Base-by-base conservation (phyloP, 2,888 invertebrate species). In the Litoditis marina region DNA sequence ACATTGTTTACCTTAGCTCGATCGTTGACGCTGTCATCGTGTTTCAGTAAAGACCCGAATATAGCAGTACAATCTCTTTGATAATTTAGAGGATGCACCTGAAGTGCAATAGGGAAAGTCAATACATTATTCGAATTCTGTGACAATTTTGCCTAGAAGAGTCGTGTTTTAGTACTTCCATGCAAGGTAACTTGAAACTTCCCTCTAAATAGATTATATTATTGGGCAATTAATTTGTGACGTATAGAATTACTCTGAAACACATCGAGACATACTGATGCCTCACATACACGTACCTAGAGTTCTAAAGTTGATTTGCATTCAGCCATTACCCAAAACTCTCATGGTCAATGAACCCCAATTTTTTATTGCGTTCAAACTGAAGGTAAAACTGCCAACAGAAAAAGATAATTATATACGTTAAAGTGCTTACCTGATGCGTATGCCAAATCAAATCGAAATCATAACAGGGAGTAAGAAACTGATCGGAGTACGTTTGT, bases 371-470 rank as follows among this genome's bases (percentile, higher is more conserved):
- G n/a, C n/a, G n/a, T n/a, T n/a, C n/a, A n/a, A n/a, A n/a, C n/a
- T n/a, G n/a, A n/a, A n/a, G n/a, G n/a, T n/a, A n/a, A 36, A 36
- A 27, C 27, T 34, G 50, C 7, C n/a, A 28, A 22, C 36, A 8
- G 31, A 11, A 39, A 25, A 59, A 30, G n/a, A 16, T 4, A 5
- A 53, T 8, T 34, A 8, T 54, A 6, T 25, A 44, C 13, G 16
- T 3, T 3, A 6, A 39, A 28, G n/a, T 7, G 34, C 16, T 27
- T 44, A 85, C 83, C 78, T 85, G 85, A 76, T 86, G 86, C 1
- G 85, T 78, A 71, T 86, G 86, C 86, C 86, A 86, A 4, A 85
- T 79, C 31, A 86, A 74, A 71, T 86, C 86, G 67, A 85, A 85
- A 72, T 86, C 86, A 68, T 86, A 86, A 73, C 85, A 86, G 1